Base-by-base conservation (phyloP, 2,888 invertebrate genomes). In the Acleris sparsana region DNA sequence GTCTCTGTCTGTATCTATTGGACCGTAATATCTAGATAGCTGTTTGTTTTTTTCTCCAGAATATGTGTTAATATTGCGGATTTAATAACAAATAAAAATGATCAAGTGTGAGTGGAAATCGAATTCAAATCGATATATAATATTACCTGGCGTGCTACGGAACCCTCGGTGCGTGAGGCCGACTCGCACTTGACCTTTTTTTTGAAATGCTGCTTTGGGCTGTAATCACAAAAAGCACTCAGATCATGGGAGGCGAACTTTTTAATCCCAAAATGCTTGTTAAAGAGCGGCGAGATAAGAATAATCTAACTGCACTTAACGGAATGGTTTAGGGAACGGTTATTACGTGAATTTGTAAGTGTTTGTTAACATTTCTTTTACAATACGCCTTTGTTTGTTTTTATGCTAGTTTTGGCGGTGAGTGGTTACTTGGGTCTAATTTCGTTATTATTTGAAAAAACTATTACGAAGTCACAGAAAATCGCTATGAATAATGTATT, bases 261-360 rank as follows among this genome's bases (percentile, higher is more conserved):
- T 53, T 29, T 43, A 55, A 43, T 43, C 55, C 55, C 20, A 7
- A 55, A 43, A 43, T 20, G 22, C 16, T 43, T n/a, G 53, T 13
- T 33, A 13, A 17, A 11, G n/a, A 29, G 7, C 33, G 7, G 1
- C 6, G 6, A 56, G 43, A 49, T 48, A n/a, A 29, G 48, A 48
- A 33, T 48, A 44, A 58, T 48, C 56, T 43, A 62, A 62, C 49
- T 43, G 25, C 51, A 62, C 62, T 62, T 51, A 62, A 33, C 25
- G 56, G 43, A 13, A 25, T 39, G 48, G 48, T 55, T 17, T 43
- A 39, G 39, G 48, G 48, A 56, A 62, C 55, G 49, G 43, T 62
- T 56, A 62, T 62, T 43, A 55, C 33, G 5, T 56, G 48, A 33
- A 39, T 46, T 22, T 46, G 33, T 53, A 39, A 20, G 46, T 20